A percentile compares a stretch with the other conserved stretches of the same genome.
phyloP scores from a whole-genome alignment of 2,888 invertebrate genomes.

The Steinernema hermaphroditum region DNA sequence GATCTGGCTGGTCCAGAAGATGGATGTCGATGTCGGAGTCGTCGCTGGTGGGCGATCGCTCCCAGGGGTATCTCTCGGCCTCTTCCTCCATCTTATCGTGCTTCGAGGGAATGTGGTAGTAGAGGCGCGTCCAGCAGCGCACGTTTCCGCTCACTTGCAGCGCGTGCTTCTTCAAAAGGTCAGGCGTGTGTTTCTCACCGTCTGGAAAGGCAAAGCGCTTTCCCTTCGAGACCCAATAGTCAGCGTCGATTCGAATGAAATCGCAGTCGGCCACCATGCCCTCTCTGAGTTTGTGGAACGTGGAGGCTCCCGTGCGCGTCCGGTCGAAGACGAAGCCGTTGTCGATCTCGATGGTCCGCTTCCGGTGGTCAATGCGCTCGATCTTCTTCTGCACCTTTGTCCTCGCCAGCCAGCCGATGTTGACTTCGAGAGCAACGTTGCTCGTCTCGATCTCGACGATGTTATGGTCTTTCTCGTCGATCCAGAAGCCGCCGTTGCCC shows the following conservation, averaged over 20 bases:
- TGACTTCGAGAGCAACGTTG: neutral
- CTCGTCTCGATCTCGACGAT: neutral
- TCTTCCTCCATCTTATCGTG: neutral
- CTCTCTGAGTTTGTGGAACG: neutral
- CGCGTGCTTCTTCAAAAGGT: neutral
- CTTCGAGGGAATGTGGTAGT: neutral
- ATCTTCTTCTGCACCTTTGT: neutral
- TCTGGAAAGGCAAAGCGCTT: no score
- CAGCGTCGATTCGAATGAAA: neutral
- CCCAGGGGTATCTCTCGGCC: neutral
- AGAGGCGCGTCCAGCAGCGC: conserved; percentile 1
- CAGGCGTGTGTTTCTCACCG: no score
- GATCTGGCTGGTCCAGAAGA: neutral
- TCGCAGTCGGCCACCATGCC: neutral
- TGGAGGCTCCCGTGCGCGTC: neutral
- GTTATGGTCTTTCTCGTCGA: neutral
- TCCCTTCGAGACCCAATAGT: neutral
- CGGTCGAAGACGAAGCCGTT: neutral
- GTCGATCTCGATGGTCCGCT: neutral
- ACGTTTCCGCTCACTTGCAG: neutral
- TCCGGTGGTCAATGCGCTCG: neutral
- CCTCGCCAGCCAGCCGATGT: neutral
- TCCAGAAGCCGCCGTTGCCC: neutral
- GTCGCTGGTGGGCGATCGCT: neutral
- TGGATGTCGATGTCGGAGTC: neutral